Conservation (phyloP, 2,888 invertebrate species). For the Athalia circularis region DNA sequence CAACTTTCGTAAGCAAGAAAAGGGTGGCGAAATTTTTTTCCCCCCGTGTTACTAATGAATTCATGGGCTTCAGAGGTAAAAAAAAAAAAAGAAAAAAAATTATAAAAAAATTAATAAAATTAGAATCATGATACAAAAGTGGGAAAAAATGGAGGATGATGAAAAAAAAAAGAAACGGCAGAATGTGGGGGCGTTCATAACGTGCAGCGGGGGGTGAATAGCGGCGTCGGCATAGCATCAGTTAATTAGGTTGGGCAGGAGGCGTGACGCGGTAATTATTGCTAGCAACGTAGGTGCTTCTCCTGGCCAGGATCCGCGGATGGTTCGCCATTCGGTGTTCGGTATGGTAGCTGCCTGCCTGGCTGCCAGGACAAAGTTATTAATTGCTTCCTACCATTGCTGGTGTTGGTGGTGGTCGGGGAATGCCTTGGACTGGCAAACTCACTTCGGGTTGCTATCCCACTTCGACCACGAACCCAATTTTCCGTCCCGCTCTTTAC, state of each 20-base stretch:
- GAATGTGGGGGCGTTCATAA: not conserved
- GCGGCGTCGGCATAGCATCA: conserved; percentile 58
- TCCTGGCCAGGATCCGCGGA: conserved; percentile 34
- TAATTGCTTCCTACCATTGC: conserved; percentile 72
- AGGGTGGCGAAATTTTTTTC: not conserved
- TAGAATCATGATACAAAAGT: not conserved
- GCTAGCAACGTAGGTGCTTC: conserved; percentile 62
- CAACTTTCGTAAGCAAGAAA: too few relatives aligned
- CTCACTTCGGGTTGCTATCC: conserved; percentile 51
- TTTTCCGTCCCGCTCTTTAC: too few relatives aligned
- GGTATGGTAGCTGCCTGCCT: conserved; percentile 53
- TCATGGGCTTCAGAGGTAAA: not conserved
- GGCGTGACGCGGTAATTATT: conserved; percentile 73
- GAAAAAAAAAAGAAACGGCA: not conserved
- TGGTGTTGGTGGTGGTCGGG: not conserved
- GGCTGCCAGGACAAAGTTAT: conserved; percentile 72
- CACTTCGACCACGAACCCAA: conserved; percentile 15
- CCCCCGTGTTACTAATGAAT: not conserved
- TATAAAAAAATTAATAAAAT: not conserved
- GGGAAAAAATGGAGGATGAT: not conserved
- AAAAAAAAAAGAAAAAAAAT: not conserved
- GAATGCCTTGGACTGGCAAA: conserved; percentile 59
- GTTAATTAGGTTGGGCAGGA: conserved; percentile 71
- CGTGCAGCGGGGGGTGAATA: not conserved
- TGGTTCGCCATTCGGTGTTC: conserved; percentile 50